Evolutionary conservation across 2,797 vertebrate species (phyloP), one percentile per base, ranked within the genome.

Genomic region (Paguma larvata): DNA sequence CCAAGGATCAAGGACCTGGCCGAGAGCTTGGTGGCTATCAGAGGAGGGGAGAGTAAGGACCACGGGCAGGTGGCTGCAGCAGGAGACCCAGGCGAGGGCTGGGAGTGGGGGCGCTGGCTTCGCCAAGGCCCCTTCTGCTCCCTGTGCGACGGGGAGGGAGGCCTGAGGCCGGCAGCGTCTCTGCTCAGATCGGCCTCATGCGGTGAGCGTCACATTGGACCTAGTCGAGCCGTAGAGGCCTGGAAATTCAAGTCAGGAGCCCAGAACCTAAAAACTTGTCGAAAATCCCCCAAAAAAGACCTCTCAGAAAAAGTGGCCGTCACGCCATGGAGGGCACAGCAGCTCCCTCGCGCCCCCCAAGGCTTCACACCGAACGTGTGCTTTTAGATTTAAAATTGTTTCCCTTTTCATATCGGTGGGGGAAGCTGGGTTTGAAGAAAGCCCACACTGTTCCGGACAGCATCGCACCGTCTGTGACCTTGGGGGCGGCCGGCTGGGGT

Each of bases 271-370:
- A 27, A 79, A 44, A 21, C 72, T 34, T 73, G 65, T n/a, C 19
- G 0, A 27, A 53, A 5, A 4, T 12, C 7, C 32, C 25, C 56
- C 38, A 4, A 15, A 12, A n/a, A 73, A 56, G 34, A 82, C 7
- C 62, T 63, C 27, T 75, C 18, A 93, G 48, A 75, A 75, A 88
- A 53, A 48, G 79, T 30, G 73, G 75, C 96, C 59, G 78, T 85
- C 80, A 85, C 12, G 56, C 73, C 73, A 53, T 85, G 85, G 85
- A 77, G 85, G 48, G 8, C 3, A 2, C 25, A 41, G 10, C 38
- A 67, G 59, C 30, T 41, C 82, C 89, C 88, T 89, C 23, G 3
- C 32, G 63, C 38, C 34, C 7, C 46, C 89, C 67, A 30, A 92
- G 73, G 6, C 63, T 41, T 73, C 70, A 38, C 9, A 5, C 3